phyloP scores from a whole-genome alignment of 2,888 invertebrate genomes.

The Synergus laeviventris region DNA sequence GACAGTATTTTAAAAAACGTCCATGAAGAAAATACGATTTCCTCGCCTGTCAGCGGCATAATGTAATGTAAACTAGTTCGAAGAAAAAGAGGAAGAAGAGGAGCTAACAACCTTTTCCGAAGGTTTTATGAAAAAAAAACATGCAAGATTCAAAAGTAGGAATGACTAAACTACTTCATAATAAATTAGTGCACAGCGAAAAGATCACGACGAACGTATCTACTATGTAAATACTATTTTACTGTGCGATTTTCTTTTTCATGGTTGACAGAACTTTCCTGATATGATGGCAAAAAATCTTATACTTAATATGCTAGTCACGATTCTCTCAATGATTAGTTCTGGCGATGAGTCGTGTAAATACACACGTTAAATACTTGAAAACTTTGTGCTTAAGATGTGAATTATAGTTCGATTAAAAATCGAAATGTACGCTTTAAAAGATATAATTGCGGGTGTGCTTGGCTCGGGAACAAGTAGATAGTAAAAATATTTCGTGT shows the following conservation, averaged over 20 bases:
- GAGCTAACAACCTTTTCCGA: conserved; percentile 13
- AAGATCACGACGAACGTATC: conserved; percentile 43
- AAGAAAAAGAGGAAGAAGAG: conserved; percentile 17
- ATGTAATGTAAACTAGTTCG: neutral
- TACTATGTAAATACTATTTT: conserved; percentile 59
- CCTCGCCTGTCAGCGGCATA: neutral
- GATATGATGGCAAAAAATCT: conserved; percentile 51
- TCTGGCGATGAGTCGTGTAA: conserved; percentile 53
- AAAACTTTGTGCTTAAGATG: neutral
- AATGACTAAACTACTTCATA: neutral
- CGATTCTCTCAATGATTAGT: conserved; percentile 54
- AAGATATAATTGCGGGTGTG: neutral
- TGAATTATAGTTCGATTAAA: conserved; percentile 16
- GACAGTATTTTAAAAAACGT: conserved; percentile 22
- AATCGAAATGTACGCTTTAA: conserved; percentile 10
- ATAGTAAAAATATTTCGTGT: conserved; percentile 25
- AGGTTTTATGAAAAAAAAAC: conserved; percentile 3
- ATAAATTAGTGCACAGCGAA: conserved; percentile 5
- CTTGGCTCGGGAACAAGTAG: conserved; percentile 52
- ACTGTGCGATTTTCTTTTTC: conserved; percentile 61
- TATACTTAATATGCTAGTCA: conserved; percentile 57
- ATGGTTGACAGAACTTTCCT: conserved; percentile 59
- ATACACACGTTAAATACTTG: conserved; percentile 47
- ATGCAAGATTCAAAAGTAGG: neutral
- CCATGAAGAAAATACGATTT: conserved; percentile 20